Evolutionary conservation across 1,140 invertebrate species (phyloP).

Genomic region (Tyrophagus putrescentiae): DNA sequence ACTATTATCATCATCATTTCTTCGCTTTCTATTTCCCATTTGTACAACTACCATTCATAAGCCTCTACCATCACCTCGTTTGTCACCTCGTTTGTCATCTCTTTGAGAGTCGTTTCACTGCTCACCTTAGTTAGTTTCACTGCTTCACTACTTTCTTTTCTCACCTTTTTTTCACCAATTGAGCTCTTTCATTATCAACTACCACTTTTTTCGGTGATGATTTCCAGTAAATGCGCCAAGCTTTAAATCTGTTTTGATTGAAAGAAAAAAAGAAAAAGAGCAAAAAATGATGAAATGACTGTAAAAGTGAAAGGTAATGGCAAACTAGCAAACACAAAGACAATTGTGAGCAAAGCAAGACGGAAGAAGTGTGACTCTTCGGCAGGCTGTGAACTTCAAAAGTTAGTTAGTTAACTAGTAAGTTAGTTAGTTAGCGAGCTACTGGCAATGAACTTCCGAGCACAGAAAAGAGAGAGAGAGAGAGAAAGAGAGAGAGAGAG

Average conservation of each 20-base stretch:
- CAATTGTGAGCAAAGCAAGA: neutral
- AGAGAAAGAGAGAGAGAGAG: neutral
- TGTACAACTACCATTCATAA: too few species aligned
- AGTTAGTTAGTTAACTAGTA: neutral
- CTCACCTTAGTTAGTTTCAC: too few species aligned
- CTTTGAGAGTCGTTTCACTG: too few species aligned
- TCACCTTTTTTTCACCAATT: too few species aligned
- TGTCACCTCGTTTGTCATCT: too few species aligned
- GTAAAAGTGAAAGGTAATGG: neutral
- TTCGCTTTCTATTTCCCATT: too few species aligned
- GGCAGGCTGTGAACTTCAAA: neutral
- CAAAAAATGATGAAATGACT: neutral
- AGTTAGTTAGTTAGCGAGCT: neutral
- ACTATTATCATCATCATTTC: too few species aligned
- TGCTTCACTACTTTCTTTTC: too few species aligned
- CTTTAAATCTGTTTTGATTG: neutral
- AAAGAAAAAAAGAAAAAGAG: constrained; percentile 1
- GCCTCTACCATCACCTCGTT: too few species aligned
- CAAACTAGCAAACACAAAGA: neutral
- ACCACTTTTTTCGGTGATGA: too few species aligned
- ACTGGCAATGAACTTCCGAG: neutral
- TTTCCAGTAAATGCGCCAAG: too few species aligned
- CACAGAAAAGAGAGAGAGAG: neutral
- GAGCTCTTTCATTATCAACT: too few species aligned
- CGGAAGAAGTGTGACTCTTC: neutral